These are phyloP conservation scores for Phoenicopterus ruber DNA, from an alignment of 2,113 vertebrate genomes.

Conservation along the genomic window DNA sequence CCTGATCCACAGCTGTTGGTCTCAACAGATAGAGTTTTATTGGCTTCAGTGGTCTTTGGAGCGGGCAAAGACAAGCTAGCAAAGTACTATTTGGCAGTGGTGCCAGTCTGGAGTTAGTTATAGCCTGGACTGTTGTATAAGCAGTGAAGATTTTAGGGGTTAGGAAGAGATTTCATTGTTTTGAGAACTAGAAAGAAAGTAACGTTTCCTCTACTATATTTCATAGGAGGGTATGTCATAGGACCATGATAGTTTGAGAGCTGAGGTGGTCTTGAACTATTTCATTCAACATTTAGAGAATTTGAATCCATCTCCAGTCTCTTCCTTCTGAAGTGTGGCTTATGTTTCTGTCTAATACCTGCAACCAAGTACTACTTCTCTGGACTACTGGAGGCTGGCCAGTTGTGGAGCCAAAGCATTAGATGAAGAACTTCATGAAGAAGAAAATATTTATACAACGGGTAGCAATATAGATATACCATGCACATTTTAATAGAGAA, in stretches of 20 bases:
- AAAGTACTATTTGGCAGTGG: neutral
- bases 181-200: neutral
- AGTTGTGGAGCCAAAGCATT: neutral
- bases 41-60: neutral
- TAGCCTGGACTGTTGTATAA: neutral
- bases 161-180: neutral
- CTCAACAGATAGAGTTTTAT: neutral
- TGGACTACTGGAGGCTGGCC: neutral
- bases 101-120: neutral
- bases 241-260: neutral
- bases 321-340: neutral
- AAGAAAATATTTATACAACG: neutral
- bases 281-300: neutral
- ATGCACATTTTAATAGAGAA: neutral
- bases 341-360: neutral
- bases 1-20: neutral
- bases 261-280: neutral
- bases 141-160: neutral
- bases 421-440: neutral
- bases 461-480: neutral
- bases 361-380: neutral
- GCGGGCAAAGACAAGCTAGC: neutral
- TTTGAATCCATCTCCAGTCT: neutral
- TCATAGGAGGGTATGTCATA: neutral
- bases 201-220: neutral